These are phyloP conservation scores for Saimiri boliviensis DNA, from an alignment of 2,113 vertebrate genomes.

Conservation along the genomic window DNA sequence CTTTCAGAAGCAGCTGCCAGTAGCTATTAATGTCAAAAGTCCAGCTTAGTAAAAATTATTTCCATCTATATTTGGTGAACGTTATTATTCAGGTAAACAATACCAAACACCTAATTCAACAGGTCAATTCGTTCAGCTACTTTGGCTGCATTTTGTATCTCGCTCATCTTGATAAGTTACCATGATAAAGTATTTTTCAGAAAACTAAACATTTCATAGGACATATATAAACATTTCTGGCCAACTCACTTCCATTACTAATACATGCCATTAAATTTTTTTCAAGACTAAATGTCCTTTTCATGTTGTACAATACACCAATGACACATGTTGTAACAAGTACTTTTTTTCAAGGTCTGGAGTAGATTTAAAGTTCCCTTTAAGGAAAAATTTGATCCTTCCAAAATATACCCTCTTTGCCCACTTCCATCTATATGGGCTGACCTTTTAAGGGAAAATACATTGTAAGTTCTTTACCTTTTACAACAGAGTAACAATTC, in stretches of 20 bases:
- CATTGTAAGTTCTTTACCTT: background rate
- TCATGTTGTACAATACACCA: background rate
- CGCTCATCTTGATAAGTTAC: background rate
- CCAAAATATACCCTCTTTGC: background rate
- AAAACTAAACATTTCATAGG: background rate
- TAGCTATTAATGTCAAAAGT: conserved; percentile 45
- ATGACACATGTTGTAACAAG: background rate
- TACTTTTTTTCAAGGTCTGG: background rate
- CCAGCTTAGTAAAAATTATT: conserved; percentile 26
- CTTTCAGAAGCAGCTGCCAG: conserved; percentile 42
- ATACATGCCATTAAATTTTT: background rate
- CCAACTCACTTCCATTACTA: background rate
- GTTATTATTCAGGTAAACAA: conserved; percentile 24
- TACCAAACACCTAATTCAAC: background rate
- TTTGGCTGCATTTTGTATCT: conserved; percentile 12
- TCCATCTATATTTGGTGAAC: conserved; percentile 32
- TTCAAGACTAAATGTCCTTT: background rate
- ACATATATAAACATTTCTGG: background rate
- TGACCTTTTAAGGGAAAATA: background rate
- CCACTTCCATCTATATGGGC: background rate
- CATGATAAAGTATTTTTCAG: background rate
- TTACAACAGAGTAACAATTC: background rate
- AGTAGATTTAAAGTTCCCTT: background rate
- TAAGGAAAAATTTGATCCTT: conserved; percentile 10
- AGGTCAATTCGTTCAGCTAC: background rate